Base-by-base conservation (phyloP, 2,113 vertebrate genomes). In the Cyprichromis sp. region DNA sequence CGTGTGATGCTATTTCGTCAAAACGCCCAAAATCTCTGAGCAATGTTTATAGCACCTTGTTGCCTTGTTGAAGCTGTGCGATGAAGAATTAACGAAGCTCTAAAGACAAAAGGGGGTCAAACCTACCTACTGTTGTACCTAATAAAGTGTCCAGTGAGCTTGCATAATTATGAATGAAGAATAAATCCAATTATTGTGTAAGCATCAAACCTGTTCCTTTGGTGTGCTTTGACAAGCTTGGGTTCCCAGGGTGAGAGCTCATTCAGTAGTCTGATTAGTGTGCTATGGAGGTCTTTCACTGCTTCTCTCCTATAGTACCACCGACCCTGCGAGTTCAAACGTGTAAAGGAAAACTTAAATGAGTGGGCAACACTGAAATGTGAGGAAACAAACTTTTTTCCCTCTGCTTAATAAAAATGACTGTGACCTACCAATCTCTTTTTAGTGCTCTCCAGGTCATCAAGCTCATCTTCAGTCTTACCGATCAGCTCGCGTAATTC, bases 211-310 rank as follows among this genome's bases (percentile, higher is more conserved):
- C 99, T 98, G 97, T 99, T 99, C 95, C 98, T 98, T 84, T 99
- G 98, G 96, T 97, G 98, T 85, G 98, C 99, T 95, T 98, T 99
- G 89, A 98, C 94, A 92, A 99, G 96, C 95, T 99, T 99, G 93
- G 97, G 98, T 96, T 99, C 99, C 99, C 99, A 99, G 89, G 98
- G 99, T 83, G 97, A 96, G 82, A 99, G 96, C 93, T 99, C 99
- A 92, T 99, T 99, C 92, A 99, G 96, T 92, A 99, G 96, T 95
- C 99, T 96, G 92, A 98, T 97, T 66, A 99, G 97, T 1, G 99
- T 99, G 95, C 97, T 96, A 95, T 99, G 98, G 42, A 99, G 95
- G 86, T 99, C 99, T 92, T 99, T 99, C 90, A 99, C 98, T 42
- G 97, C 97, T 95, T 99, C 97, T 92, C 97, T 97, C 91, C 96